phyloP scores from a whole-genome alignment of 2,113 vertebrate genomes.

The Aptenodytes patagonicus region DNA sequence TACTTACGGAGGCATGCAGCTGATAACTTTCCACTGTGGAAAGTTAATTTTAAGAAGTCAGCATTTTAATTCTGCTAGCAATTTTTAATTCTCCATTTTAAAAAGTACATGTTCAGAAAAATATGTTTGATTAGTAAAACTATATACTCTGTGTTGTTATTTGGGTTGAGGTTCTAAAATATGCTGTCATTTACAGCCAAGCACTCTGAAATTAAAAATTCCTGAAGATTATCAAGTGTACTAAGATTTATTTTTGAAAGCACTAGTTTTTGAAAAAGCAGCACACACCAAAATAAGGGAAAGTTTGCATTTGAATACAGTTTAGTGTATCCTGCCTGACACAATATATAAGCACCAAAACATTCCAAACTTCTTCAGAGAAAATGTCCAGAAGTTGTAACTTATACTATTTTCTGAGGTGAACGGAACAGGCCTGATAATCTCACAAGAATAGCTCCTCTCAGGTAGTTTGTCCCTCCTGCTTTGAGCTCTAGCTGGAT shows the following conservation, averaged over 20 bases:
- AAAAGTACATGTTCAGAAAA: neutral
- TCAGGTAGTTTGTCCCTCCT: neutral
- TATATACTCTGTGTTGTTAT: neutral
- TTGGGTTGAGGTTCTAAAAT: neutral
- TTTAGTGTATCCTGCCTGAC: neutral
- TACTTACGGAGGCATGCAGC: neutral
- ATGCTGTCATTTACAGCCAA: neutral
- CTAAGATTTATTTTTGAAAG: neutral
- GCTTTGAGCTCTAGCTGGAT: neutral
- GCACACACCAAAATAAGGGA: neutral
- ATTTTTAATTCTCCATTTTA: neutral
- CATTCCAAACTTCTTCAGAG: neutral
- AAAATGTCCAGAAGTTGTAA: neutral
- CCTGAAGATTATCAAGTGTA: neutral
- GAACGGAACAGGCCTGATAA: neutral
- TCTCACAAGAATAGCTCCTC: neutral
- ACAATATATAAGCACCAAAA: neutral
- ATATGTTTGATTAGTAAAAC: neutral
- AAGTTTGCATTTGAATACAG: neutral
- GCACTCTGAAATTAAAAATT: neutral
- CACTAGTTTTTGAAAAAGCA: neutral
- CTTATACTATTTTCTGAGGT: neutral
- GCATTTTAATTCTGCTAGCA: neutral
- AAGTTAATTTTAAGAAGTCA: neutral
- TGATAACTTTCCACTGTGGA: neutral